Percentiles rank a stretch among this genome's conserved stretches.
Conservation (phyloP, 2,888 invertebrate species). For the Terebella lapidaria region DNA sequence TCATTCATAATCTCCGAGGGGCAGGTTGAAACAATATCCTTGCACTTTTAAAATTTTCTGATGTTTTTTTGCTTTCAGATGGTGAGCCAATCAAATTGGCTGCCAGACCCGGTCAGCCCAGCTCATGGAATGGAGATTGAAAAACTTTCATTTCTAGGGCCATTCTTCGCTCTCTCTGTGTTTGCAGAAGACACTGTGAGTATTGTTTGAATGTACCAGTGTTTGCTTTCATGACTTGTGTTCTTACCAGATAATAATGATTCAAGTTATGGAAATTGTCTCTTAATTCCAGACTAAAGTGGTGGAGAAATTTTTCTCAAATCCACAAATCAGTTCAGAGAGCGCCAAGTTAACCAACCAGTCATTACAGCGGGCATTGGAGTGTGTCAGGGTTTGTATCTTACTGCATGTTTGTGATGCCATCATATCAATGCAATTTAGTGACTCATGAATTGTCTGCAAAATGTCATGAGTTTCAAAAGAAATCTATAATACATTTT, state of each 20-base stretch:
- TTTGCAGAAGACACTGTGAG: slow-evolving; percentile 84
- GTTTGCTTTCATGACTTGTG: too few relatives aligned
- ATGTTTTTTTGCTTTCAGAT: slow-evolving; percentile 34
- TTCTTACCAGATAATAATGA: too few relatives aligned
- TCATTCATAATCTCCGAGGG: too few relatives aligned
- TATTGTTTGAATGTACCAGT: slow-evolving; percentile 6
- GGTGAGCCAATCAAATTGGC: slow-evolving; percentile 62
- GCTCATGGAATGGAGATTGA: slow-evolving; percentile 82
- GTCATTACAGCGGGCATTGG: slow-evolving; percentile 73
- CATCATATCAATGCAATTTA: too few relatives aligned
- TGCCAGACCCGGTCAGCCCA: slow-evolving; percentile 69
- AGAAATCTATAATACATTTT: background rate
- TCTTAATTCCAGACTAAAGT: slow-evolving; percentile 59
- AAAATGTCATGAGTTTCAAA: background rate
- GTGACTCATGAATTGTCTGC: too few relatives aligned
- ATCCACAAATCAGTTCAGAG: slow-evolving; percentile 48
- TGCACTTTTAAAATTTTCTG: too few relatives aligned
- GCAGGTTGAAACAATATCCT: too few relatives aligned
- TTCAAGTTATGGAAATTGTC: too few relatives aligned
- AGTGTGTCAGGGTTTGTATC: slow-evolving; percentile 64
- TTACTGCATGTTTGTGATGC: too few relatives aligned
- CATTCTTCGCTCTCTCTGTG: slow-evolving; percentile 84
- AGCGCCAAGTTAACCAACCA: slow-evolving; percentile 58
- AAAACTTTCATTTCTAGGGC: slow-evolving; percentile 79
- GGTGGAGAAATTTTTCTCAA: slow-evolving; percentile 68